Evolutionary conservation across 2,888 invertebrate species (phyloP).

Genomic region (Scrobipalpa atriplicella): DNA sequence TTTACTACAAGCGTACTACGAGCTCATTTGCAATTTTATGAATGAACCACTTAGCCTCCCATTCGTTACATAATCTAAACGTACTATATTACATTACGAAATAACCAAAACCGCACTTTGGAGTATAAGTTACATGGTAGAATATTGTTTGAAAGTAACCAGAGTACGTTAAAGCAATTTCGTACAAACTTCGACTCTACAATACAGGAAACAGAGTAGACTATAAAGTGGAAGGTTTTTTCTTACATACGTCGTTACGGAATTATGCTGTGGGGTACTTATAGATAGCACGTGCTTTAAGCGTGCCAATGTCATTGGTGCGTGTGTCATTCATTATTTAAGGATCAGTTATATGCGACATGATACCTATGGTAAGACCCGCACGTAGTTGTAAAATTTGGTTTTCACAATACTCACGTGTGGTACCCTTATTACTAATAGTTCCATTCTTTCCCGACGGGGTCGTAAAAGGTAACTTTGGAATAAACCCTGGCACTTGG

Average conservation of each 20-base stretch:
- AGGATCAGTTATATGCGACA: no score
- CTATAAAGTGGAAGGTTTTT: neutral
- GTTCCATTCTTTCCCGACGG: no score
- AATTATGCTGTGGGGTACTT: neutral
- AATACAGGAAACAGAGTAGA: neutral
- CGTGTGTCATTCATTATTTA: neutral
- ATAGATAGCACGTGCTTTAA: constrained; percentile 2
- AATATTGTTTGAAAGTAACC: neutral
- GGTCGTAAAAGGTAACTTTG: no score
- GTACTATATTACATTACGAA: neutral
- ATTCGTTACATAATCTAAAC: neutral
- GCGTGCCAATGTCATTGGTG: neutral
- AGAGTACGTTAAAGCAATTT: neutral
- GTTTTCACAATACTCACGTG: no score
- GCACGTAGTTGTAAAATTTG: no score
- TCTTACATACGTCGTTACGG: neutral
- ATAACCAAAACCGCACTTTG: neutral
- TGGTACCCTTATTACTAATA: no score
- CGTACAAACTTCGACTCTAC: neutral
- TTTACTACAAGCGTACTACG: constrained; percentile 34
- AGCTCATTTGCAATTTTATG: constrained; percentile 41
- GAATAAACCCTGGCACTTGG: neutral
- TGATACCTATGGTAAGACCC: no score
- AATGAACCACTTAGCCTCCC: constrained; percentile 36
- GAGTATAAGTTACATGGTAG: neutral